phyloP scores from a whole-genome alignment of 2,888 invertebrate genomes.

The Monoplex corrugatus region DNA sequence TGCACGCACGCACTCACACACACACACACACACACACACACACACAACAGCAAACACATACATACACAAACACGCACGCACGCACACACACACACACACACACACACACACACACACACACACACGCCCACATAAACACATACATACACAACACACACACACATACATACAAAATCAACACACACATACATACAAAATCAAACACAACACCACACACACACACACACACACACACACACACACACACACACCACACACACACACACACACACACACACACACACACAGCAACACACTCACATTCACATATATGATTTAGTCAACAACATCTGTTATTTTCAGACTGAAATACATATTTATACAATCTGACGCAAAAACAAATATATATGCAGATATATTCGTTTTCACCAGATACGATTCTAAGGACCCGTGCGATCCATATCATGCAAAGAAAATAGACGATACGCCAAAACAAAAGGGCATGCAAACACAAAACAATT shows the following conservation, averaged over 20 bases:
- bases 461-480: too few relatives aligned
- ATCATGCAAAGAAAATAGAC: too few relatives aligned
- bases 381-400: too few relatives aligned
- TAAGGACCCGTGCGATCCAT: too few relatives aligned
- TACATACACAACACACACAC: neutral
- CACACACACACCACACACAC: neutral
- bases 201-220: neutral
- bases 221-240: neutral
- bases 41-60: constrained; percentile 16
- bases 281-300: neutral
- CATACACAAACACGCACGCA: neutral
- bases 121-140: neutral
- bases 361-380: too few relatives aligned
- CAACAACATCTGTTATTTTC: too few relatives aligned
- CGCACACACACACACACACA: neutral
- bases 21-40: constrained; percentile 6
- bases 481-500: too few relatives aligned
- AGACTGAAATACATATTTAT: too few relatives aligned
- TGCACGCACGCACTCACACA: neutral
- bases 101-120: constrained; percentile 2
- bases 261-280: neutral
- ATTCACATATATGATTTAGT: neutral
- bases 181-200: too few relatives aligned
- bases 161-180: too few relatives aligned
- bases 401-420: too few relatives aligned